Conservation (phyloP, 1,140 invertebrate genomes). For the Drosophila santomea region DNA sequence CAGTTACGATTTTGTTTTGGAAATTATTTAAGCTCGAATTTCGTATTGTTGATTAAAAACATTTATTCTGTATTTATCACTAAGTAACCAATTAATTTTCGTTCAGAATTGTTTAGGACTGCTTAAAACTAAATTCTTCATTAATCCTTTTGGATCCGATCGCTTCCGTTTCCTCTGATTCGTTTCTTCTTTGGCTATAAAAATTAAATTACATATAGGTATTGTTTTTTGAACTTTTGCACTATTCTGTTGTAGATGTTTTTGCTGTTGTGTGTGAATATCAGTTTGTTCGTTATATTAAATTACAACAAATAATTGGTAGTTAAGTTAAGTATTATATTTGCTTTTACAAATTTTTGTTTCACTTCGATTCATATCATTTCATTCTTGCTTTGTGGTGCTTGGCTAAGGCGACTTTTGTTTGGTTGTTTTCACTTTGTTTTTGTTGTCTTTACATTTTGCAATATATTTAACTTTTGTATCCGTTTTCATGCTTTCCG, state of each 20-base stretch:
- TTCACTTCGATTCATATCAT: conserved; percentile 54
- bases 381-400: conserved; percentile 75
- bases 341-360: conserved; percentile 66
- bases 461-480: conserved; percentile 77
- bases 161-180: conserved; percentile 21
- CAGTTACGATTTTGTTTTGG: conserved; percentile 45
- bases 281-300: conserved; percentile 42
- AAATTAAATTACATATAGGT: conserved; percentile 78
- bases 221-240: conserved; percentile 71
- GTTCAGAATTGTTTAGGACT: conserved; percentile 55
- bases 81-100: conserved; percentile 65
- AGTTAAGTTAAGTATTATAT: conserved; percentile 62
- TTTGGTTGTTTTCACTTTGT: conserved; percentile 71
- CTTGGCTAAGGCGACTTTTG: conserved; percentile 84
- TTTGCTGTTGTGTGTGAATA: conserved; percentile 55
- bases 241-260: conserved; percentile 73
- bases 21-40: conserved; percentile 83
- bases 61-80: conserved; percentile 60
- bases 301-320: conserved; percentile 78
- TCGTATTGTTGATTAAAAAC: conserved; percentile 61
- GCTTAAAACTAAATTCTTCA: conserved; percentile 74
- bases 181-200: conserved; percentile 77
- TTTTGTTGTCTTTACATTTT: conserved; percentile 77
- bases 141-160: conserved; percentile 27
- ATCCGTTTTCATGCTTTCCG: conserved; percentile 42